These are phyloP conservation scores for Gopherus evgoodei DNA, from an alignment of 2,113 vertebrate species.

Conservation along the genomic window DNA sequence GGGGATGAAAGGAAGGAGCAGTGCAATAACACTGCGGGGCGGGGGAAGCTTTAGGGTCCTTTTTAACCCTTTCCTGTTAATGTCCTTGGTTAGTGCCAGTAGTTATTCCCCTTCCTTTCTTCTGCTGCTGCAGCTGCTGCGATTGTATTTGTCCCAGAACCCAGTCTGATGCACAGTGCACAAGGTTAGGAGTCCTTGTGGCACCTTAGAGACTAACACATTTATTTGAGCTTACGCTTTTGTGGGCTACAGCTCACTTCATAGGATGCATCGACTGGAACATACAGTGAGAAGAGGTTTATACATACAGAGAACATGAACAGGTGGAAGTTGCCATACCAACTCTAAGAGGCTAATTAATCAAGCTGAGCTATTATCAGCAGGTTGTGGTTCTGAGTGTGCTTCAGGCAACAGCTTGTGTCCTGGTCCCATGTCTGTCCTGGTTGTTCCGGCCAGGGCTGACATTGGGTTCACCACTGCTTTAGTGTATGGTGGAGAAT, in stretches of 20 bases:
- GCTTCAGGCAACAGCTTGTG: not conserved
- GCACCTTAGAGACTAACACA: no score
- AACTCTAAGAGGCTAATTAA: no score
- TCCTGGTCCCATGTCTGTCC: not conserved
- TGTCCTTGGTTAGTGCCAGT: not conserved
- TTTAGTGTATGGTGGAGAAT: not conserved
- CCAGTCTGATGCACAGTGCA: not conserved
- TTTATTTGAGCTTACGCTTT: no score
- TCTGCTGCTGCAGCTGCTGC: no score
- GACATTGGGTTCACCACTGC: not conserved
- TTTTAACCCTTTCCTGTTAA: not conserved
- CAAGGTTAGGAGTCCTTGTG: not conserved
- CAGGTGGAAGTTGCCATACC: no score
- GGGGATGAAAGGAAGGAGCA: not conserved
- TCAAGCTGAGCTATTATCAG: no score
- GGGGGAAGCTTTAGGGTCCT: not conserved
- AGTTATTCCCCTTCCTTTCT: not conserved
- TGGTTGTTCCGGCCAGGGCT: not conserved
- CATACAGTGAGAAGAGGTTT: no score
- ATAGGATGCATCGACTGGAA: no score
- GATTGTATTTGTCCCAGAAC: not conserved
- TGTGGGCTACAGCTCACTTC: no score
- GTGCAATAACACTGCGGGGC: not conserved
- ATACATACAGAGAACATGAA: no score
- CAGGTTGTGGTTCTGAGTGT: not conserved